phyloP scores from a whole-genome alignment of 1,140 invertebrate genomes.

The Papilio glaucus region DNA sequence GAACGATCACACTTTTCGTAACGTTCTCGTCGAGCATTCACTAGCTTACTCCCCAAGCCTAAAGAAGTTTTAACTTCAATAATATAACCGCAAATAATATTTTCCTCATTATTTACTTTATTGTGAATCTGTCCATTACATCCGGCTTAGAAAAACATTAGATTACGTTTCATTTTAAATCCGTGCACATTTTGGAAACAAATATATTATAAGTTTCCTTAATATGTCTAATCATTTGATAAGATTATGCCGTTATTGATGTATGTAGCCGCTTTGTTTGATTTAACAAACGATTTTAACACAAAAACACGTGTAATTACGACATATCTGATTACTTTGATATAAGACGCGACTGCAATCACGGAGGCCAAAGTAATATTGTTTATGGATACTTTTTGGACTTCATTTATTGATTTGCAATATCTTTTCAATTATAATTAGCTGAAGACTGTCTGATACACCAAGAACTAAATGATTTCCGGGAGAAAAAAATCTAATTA shows the following conservation, averaged over 20 bases:
- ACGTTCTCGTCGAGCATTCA: no score
- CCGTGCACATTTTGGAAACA: not conserved
- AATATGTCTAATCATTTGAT: slow-evolving; percentile 8
- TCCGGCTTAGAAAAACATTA: not conserved
- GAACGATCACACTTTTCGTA: no score
- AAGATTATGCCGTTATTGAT: slow-evolving; percentile 21
- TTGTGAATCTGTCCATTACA: not conserved
- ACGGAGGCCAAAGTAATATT: not conserved
- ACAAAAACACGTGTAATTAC: slow-evolving; percentile 21
- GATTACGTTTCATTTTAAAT: not conserved
- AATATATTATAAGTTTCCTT: not conserved
- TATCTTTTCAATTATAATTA: not conserved
- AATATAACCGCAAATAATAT: not conserved
- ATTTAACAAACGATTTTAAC: slow-evolving; percentile 17
- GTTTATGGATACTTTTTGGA: not conserved
- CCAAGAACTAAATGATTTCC: no score
- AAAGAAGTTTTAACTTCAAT: no score
- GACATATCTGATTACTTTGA: slow-evolving; percentile 12
- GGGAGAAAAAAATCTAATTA: no score
- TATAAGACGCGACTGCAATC: slow-evolving; percentile 12
- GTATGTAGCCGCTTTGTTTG: slow-evolving; percentile 14
- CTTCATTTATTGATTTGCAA: not conserved
- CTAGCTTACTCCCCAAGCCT: no score
- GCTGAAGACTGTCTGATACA: no score
- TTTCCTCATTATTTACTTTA: not conserved